These are phyloP conservation scores for Paramormyrops kingsleyae DNA, from an alignment of 2,113 vertebrate species.

Conservation along the genomic window DNA sequence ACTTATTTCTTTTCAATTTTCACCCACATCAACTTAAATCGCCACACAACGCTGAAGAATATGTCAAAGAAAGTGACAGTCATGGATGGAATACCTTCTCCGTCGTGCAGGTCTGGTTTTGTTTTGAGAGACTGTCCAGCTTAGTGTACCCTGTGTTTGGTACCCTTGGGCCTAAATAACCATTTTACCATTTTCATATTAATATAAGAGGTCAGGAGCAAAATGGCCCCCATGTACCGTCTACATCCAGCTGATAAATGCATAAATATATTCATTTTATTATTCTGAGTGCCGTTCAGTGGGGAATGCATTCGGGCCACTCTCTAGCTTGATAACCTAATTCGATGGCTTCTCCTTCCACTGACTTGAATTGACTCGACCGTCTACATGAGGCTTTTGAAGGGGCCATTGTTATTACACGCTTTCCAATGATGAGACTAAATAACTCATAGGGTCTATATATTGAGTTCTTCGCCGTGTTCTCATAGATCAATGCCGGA, in stretches of 20 bases:
- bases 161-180: neutral
- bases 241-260: neutral
- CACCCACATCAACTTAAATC: neutral
- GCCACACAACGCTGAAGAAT: neutral
- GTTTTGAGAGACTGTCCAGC: neutral
- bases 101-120: neutral
- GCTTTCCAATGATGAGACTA: neutral
- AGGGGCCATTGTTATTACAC: neutral
- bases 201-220: neutral
- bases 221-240: neutral
- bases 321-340: neutral
- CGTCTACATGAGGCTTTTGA: neutral
- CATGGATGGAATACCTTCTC: neutral
- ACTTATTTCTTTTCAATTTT: neutral
- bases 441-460: neutral
- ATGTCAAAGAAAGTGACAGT: neutral
- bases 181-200: neutral
- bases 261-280: neutral
- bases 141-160: neutral
- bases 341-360: neutral
- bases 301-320: neutral
- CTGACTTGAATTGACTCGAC: neutral
- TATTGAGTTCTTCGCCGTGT: neutral
- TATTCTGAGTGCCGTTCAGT: neutral
- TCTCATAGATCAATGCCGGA: neutral